Conservation (phyloP, 2,888 invertebrate genomes). For the Teinopalpus imperialis region DNA sequence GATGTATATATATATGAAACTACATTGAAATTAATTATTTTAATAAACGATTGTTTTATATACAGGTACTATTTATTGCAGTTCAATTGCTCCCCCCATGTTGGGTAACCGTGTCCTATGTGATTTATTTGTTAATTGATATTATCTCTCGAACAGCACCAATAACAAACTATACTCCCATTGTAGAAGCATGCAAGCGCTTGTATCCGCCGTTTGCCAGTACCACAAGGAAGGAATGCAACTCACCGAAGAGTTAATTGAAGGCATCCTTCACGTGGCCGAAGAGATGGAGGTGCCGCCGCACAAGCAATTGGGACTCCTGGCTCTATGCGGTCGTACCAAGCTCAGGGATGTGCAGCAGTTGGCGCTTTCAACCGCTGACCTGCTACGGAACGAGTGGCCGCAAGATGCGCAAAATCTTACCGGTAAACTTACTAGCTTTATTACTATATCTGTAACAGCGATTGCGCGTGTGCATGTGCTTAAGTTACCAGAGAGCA, state of each 20-base stretch:
- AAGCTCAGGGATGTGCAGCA: constrained; percentile 42
- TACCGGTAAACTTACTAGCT: constrained; percentile 50
- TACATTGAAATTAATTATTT: no score
- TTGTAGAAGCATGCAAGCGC: constrained; percentile 48
- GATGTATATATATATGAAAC: no score
- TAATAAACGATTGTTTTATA: no score
- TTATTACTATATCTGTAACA: no score
- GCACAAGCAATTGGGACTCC: constrained; percentile 52
- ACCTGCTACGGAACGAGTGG: constrained; percentile 58
- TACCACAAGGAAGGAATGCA: constrained; percentile 59
- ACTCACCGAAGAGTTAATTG: constrained; percentile 48
- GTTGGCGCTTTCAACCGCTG: constrained; percentile 48
- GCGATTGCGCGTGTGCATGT: no score
- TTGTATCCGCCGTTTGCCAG: constrained; percentile 48
- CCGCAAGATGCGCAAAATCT: constrained; percentile 40
- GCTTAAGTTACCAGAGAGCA: no score
- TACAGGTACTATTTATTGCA: no score
- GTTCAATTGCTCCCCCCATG: no score
- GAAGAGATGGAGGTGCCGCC: constrained; percentile 45
- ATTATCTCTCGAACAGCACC: no score
- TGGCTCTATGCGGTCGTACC: constrained; percentile 46
- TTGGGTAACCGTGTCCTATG: no score
- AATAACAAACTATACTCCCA: no score
- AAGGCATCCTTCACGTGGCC: constrained; percentile 41
- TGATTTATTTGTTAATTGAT: no score